Conservation (phyloP, 2,888 invertebrate species). For the Neelides folsomi region DNA sequence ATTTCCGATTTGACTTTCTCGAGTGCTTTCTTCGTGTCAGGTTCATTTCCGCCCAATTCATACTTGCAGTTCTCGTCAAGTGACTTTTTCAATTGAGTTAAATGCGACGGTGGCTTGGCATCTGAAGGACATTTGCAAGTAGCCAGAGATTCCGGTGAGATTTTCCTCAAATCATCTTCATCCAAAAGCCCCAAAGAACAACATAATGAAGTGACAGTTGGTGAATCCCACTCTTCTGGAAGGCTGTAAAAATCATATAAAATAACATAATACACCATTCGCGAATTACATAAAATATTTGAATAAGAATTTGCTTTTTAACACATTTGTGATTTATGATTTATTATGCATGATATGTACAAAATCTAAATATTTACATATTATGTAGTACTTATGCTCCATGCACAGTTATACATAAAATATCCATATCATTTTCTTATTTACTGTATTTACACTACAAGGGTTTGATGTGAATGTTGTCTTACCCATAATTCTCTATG, state of each 20-base stretch:
- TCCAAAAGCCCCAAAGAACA: conserved; percentile 23
- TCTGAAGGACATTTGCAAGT: conserved; percentile 26
- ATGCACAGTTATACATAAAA: too few relatives aligned
- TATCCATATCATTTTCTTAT: too few relatives aligned
- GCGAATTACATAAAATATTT: too few relatives aligned
- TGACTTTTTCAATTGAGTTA: conserved; percentile 20
- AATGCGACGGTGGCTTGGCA: conserved; percentile 23
- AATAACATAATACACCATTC: too few relatives aligned
- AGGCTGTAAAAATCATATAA: conserved; percentile 3
- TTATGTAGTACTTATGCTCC: too few relatives aligned
- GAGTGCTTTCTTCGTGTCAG: conserved; percentile 11
- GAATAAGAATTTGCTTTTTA: too few relatives aligned
- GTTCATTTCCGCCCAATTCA: conserved; percentile 13
- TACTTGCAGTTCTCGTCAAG: conserved; percentile 23
- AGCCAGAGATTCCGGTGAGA: conserved; percentile 19
- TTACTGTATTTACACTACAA: too few relatives aligned
- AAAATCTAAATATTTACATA: too few relatives aligned
- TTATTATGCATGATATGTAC: too few relatives aligned
- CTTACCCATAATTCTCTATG: conserved; percentile 19
- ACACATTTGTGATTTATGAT: background rate
- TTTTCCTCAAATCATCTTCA: conserved; percentile 16
- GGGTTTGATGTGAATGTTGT: background rate
- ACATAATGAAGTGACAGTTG: conserved; percentile 23
- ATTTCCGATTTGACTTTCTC: conserved; percentile 23
- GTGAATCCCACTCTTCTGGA: conserved; percentile 19